Base-by-base conservation (phyloP, 2,113 vertebrate genomes). In the Pardalotus punctatus region DNA sequence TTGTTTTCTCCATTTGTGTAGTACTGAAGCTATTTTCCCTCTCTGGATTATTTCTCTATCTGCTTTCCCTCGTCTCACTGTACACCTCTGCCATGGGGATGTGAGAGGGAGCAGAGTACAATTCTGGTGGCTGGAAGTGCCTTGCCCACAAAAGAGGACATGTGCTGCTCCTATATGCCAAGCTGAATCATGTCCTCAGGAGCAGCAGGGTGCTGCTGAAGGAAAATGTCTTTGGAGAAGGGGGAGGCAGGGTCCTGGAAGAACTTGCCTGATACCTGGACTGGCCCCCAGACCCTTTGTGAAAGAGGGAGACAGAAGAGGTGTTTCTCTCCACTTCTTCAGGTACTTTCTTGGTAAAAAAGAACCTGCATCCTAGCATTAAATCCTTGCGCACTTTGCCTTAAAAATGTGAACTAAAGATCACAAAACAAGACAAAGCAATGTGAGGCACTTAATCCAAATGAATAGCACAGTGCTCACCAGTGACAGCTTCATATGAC, bases 61-160 rank as follows among this genome's bases (percentile, higher is more conserved):
- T 80, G 43, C 15, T 72, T 79, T 22, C 24, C 5, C 23, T 71
- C 12, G 22, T 4, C 18, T 69, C 24, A 25, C 21, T 50, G 48
- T 47, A 31, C 5, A 17, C 4, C 8, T 48, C 28, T 85, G 33
- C 18, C 0, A 1, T 11, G 7, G 13, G 24, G 33, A 35, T 1
- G 3, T 2, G 4, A 48, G 10, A 78, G 6, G 12, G 25, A 82
- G 50, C 11, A 48, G 19, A 4, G 48, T 19, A 9, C 27, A 27
- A 21, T 0, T 0, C 1, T 53, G 20, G 8, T 60, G 19, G 22
- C 56, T n/a, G 14, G 31, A 22, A 76, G 23, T 43, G 36, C 24
- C 60, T 81, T 67, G 43, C 9, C 27, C 43, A 17, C 0, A 1
- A 9, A 43, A 76, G 20, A 62, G 31, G 9, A 69, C 7, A 71